Base-by-base conservation (phyloP, 2,888 invertebrate species). In the Megastigmus dorsalis region DNA sequence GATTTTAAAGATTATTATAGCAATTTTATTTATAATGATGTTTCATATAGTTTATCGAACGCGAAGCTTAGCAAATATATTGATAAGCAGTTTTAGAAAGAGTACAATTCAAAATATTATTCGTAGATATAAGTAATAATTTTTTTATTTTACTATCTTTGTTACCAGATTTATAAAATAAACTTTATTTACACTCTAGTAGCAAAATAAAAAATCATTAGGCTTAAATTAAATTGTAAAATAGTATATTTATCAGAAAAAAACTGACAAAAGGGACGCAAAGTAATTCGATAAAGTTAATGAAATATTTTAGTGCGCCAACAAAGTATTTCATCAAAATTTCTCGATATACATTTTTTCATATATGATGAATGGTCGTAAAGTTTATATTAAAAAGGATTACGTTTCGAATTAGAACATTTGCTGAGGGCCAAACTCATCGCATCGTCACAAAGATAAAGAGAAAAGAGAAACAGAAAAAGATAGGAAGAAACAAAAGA, bases 251-350 rank as follows among this genome's bases (percentile, higher is more conserved):
- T 10, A n/a, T n/a, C n/a, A n/a, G n/a, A n/a, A n/a, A n/a, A n/a
- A n/a, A n/a, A n/a, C n/a, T n/a, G 6, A 28, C 13, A 13, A 54
- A 54, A 28, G 52, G 52, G 52, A 15, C 28, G 15, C 30, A 30
- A 54, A 23, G 2, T 78, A 33, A 67, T 77, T 77, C 73, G 48
- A 74, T 57, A 45, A 54, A 67, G 65, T 62, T 38, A 30, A 18
- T 18, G 9, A 45, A 45, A 45, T 18, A 45, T 4, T 45, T 45
- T 3, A 38, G 38, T 13, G 10, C 13, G 13, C 38, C 6, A n/a
- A n/a, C n/a, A n/a, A n/a, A n/a, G n/a, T n/a, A 38, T 45, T 45
- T 18, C n/a, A 45, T 18, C 1, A 45, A 41, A 41, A 41, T 28
- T n/a, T n/a, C n/a, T n/a, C n/a, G n/a, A n/a, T n/a, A n/a, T n/a